These are phyloP conservation scores for Caenorhabditis macrosperma DNA, from an alignment of 2,888 invertebrate species.

Conservation along the genomic window DNA sequence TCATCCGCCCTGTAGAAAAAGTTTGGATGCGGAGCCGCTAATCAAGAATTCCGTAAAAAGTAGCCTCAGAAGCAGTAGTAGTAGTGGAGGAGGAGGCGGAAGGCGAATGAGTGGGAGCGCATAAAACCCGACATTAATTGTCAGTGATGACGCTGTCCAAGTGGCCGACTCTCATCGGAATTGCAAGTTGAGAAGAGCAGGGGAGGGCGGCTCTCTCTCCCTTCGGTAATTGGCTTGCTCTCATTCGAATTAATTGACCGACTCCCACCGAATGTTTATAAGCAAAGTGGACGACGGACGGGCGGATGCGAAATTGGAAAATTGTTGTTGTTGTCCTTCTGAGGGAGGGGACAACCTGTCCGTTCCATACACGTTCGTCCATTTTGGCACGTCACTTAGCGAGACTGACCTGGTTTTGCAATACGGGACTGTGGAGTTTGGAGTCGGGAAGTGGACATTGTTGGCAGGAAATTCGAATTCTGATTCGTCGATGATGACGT, in stretches of 20 bases:
- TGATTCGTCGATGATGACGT: conserved; percentile 13
- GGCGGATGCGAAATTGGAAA: conserved; percentile 43
- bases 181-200: conserved; percentile 46
- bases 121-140: conserved; percentile 59
- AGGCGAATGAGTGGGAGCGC: conserved; percentile 48
- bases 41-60: background rate
- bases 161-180: conserved; percentile 44
- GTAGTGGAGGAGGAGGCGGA: conserved; percentile 11
- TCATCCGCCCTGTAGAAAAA: background rate
- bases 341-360: conserved; percentile 43
- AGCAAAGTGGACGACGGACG: conserved; percentile 33
- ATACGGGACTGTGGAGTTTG: conserved; percentile 62
- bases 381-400: conserved; percentile 20
- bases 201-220: conserved; percentile 26
- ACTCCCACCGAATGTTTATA: conserved; percentile 47
- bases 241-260: conserved; percentile 57
- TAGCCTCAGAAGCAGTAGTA: conserved; percentile 6
- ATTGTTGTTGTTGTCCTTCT: conserved; percentile 47
- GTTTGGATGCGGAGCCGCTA: background rate
- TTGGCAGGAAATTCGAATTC: conserved; percentile 16
- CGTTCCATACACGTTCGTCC: conserved; percentile 17
- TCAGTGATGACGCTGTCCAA: conserved; percentile 48
- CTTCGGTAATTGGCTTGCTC: conserved; percentile 24
- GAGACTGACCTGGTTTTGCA: conserved; percentile 47
- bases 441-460: conserved; percentile 57